Conservation (phyloP, 2,113 vertebrate genomes). For the Burhinus bistriatus region DNA sequence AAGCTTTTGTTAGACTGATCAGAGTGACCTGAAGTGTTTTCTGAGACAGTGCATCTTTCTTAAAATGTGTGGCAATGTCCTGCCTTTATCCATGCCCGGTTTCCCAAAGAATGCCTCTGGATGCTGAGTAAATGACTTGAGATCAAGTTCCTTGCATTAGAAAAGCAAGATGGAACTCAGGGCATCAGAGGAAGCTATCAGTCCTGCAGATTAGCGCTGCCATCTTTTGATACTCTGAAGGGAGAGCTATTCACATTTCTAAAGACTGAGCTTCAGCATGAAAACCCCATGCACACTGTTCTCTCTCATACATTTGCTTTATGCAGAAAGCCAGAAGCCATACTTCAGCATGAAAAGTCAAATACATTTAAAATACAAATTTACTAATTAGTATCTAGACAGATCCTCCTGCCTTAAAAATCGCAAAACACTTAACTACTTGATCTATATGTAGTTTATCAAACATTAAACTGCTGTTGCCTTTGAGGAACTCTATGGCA, state of each 20-base stretch:
- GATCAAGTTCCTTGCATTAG: neutral
- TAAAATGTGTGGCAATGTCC: neutral
- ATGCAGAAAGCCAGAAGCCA: conserved; percentile 25
- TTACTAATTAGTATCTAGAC: neutral
- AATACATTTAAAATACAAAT: neutral
- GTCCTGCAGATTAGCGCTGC: neutral
- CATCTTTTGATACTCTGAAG: neutral
- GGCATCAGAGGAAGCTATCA: neutral
- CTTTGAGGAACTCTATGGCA: neutral
- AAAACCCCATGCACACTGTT: neutral
- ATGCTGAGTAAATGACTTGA: neutral
- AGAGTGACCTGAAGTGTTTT: neutral
- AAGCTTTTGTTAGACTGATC: neutral
- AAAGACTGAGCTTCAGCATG: neutral
- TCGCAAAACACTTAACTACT: neutral
- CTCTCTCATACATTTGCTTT: neutral
- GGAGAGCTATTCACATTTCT: neutral
- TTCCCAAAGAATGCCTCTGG: neutral
- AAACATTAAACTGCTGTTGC: neutral
- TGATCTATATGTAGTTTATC: neutral
- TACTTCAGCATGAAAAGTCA: neutral
- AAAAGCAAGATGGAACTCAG: neutral
- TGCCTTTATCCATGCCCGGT: neutral
- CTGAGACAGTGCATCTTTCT: neutral
- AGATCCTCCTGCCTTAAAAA: neutral